Evolutionary conservation across 2,797 vertebrate genomes (phyloP), one percentile per base, ranked within the genome.

Genomic region (Sibirionetta formosa): DNA sequence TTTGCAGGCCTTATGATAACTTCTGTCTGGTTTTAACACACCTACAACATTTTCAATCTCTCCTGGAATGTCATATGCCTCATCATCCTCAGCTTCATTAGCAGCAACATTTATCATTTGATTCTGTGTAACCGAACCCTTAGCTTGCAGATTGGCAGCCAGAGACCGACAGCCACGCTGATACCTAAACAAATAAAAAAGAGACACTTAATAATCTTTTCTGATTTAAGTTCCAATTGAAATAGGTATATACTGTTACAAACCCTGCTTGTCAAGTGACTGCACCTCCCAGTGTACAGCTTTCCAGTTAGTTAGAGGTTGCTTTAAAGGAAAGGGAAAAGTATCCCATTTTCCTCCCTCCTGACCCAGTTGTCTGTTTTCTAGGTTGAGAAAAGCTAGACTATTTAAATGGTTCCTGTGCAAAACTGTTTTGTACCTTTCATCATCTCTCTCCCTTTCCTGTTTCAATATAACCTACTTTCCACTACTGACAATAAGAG

Each of bases 31-130:
- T 44, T 82, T 51, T 51, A 84, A 97, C 98, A 69, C 81, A 99
- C 99, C 99, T 82, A 99, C 99, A 72, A 99, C 99, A 1, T 97
- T 99, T 97, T 99, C 99, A 95, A 99, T 98, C 61, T 99, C 99
- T 92, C 98, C 99, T 1, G 99, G 99, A 83, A 99, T 98, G 68
- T 99, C 99, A 6, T 99, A 99, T 91, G 99, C 99, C 70, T 99
- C 99, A 0, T 99, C 99, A 1, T 97, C 93, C 7, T 98, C 97
- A 42, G 93, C 99, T 3, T 98, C 97, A 15, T 91, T 72, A 61
- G 64, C 46, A 40, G 87, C 86, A 33, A 95, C 87, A 29, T 84
- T 53, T 7, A 69, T 85, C 50, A 96, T 91, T 2, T 77, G 64
- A 51, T 40, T 97, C 58, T 88, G 95, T n/a, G 93, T 83, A 33